Evolutionary conservation across 2,888 invertebrate species (phyloP).

Genomic region (Meta bourneti): DNA sequence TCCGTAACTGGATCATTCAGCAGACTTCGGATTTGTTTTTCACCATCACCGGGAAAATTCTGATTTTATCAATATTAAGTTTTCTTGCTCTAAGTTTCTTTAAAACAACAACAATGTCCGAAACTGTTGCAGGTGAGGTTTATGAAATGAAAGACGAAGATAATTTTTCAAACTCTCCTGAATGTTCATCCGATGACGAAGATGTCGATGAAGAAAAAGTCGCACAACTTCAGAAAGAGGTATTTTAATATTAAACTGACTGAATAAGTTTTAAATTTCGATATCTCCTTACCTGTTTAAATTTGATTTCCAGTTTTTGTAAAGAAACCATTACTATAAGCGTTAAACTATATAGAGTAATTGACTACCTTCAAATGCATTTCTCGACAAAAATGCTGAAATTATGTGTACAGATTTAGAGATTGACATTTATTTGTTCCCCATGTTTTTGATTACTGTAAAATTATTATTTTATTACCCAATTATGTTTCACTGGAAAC

Average conservation of each 20-base stretch:
- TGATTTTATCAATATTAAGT: neutral
- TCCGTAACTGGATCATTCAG: neutral
- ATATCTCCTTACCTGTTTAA: neutral
- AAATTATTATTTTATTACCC: too few species aligned
- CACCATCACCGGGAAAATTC: too few species aligned
- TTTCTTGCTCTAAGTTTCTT: neutral
- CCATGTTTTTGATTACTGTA: too few species aligned
- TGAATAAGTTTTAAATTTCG: neutral
- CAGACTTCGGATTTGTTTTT: neutral
- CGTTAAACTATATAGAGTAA: too few species aligned
- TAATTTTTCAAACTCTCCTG: constrained; percentile 65
- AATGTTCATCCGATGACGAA: constrained; percentile 65
- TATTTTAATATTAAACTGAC: neutral
- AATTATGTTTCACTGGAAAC: too few species aligned
- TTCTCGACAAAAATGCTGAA: too few species aligned
- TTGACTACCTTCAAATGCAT: too few species aligned
- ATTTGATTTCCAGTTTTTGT: neutral
- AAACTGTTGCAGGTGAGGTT: constrained; percentile 41
- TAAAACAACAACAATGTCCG: constrained; percentile 5
- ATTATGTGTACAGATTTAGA: too few species aligned
- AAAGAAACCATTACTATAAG: too few species aligned
- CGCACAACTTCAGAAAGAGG: constrained; percentile 47
- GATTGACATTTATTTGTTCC: too few species aligned
- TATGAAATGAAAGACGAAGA: constrained; percentile 53
- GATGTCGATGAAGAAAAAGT: constrained; percentile 65